Base-by-base conservation (phyloP, 2,113 vertebrate species). In the Syrrhaptes paradoxus region DNA sequence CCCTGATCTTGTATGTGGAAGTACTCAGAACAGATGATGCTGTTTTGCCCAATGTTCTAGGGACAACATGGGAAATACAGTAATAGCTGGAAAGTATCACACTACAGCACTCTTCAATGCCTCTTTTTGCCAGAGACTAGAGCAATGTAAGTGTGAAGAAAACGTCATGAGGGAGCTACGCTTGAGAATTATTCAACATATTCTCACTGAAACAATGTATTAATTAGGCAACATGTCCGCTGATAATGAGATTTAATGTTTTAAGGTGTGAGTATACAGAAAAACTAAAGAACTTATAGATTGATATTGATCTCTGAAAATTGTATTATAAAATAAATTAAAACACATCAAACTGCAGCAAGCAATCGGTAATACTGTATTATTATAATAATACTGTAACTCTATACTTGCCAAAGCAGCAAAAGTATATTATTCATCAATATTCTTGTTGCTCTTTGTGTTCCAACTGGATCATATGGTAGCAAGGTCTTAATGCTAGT, bases 281-380 rank as follows among this genome's bases (percentile, higher is more conserved):
- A 89, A 75, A 82, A 36, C 46, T 29, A 29, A 78, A 89, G 52
- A 65, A 38, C 32, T 52, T 79, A n/a, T 62, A 71, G 34, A 74
- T 9, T 81, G 72, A 51, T 55, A n/a, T 22, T 57, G n/a, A 31
- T 52, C 21, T 66, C 52, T 83, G 52, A 62, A 79, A 87, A 26
- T 17, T 43, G 29, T 61, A 36, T 71, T 65, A 41, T 36, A 38
- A 87, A 87, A 86, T 48, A 71, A 93, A 95, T 61, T 75, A 75
- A 92, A 80, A 76, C 54, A 84, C 20, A 76, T 31, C 11, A 67
- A 70, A 89, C n/a, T 78, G 34, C 84, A 67, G 58, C 49, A 68
- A 82, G 31, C 48, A 32, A 84, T 66, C 68, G 58, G n/a, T 66
- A 90, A 66, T 61, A 79, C 34, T 63, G 20, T 46, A 51, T 36